Conservation (phyloP, 2,888 invertebrate genomes). For the Chloromyia formosa region DNA sequence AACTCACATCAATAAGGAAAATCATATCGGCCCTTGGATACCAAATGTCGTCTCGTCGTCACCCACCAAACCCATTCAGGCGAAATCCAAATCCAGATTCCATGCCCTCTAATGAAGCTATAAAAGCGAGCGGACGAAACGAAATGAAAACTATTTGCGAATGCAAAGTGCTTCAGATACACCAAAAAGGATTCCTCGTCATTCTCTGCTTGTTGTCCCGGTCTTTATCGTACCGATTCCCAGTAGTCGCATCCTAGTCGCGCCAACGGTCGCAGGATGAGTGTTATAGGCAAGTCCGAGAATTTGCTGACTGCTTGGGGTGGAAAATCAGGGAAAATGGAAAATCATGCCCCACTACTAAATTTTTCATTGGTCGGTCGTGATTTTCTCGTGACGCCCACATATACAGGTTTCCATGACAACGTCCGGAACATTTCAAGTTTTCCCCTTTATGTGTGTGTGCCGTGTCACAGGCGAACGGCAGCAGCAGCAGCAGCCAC, state of each 20-base stretch:
- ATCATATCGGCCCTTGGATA: too few species aligned
- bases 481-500: too few species aligned
- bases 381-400: slow-evolving; percentile 60
- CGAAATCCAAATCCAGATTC: slow-evolving; percentile 18
- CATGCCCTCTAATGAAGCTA: slow-evolving; percentile 19
- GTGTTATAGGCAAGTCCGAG: slow-evolving; percentile 36
- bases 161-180: slow-evolving; percentile 10
- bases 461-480: neutral
- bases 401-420: slow-evolving; percentile 50
- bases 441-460: slow-evolving; percentile 42
- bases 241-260: too few species aligned
- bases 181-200: slow-evolving; percentile 23
- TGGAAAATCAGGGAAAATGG: slow-evolving; percentile 53
- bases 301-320: too few species aligned
- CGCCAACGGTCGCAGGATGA: neutral
- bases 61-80: neutral
- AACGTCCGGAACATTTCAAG: slow-evolving; percentile 45
- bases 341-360: slow-evolving; percentile 65
- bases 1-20: neutral
- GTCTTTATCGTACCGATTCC: too few species aligned
- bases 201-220: neutral
- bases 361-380: slow-evolving; percentile 66
- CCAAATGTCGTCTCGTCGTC: neutral
- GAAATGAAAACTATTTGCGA: slow-evolving; percentile 29
- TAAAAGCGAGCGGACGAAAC: slow-evolving; percentile 28